These are phyloP conservation scores for Cyphomyrus plagiostoma DNA, from an alignment of 2,113 vertebrate species.

Conservation along the genomic window DNA sequence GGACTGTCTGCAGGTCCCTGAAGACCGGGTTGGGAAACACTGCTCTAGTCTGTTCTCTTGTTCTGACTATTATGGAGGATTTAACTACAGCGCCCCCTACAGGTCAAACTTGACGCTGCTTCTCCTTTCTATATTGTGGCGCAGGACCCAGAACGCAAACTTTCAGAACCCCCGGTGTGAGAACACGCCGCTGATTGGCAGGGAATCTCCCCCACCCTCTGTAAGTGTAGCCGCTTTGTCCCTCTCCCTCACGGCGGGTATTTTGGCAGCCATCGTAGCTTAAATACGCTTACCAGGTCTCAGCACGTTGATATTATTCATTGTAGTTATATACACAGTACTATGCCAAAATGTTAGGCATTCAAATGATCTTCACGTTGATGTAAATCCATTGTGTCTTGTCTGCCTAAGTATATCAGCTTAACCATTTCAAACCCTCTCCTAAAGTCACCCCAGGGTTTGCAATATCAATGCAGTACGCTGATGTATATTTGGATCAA, in stretches of 20 bases:
- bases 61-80: neutral
- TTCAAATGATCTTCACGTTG: neutral
- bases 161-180: slow-evolving; percentile 97
- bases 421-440: neutral
- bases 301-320: neutral
- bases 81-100: neutral
- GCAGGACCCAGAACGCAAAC: slow-evolving; percentile 95
- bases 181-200: slow-evolving; percentile 95
- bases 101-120: neutral
- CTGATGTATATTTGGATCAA: neutral
- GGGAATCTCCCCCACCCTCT: slow-evolving; percentile 94
- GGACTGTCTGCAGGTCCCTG: neutral
- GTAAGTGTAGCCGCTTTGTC: slow-evolving; percentile 75
- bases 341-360: neutral
- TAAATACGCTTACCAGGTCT: neutral
- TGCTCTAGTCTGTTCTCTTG: neutral
- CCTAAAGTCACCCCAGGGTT: neutral
- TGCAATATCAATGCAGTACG: neutral
- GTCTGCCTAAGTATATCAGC: neutral
- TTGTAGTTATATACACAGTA: neutral
- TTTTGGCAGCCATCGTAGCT: neutral
- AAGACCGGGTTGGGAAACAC: neutral
- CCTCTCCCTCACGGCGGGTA: slow-evolving; percentile 34
- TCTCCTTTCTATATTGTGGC: slow-evolving; percentile 52
- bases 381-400: neutral